These are phyloP conservation scores for Eumaeus atala DNA, from an alignment of 1,140 invertebrate genomes.

Conservation along the genomic window DNA sequence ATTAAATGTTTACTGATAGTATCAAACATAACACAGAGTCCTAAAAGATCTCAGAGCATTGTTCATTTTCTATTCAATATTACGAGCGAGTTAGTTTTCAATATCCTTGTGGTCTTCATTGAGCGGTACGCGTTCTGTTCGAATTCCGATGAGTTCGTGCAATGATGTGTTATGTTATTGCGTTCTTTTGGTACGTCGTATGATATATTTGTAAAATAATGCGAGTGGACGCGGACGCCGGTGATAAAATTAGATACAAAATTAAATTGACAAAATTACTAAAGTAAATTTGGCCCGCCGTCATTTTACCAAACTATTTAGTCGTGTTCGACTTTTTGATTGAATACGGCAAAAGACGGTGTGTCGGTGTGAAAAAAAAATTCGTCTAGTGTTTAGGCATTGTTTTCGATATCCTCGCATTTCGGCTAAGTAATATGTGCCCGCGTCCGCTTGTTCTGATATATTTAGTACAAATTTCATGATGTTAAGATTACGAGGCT, in stretches of 20 bases:
- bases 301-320: constrained; percentile 21
- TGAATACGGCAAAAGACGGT: constrained; percentile 20
- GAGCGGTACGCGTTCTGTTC: constrained; percentile 64
- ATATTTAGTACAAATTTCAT: constrained; percentile 75
- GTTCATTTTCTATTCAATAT: constrained; percentile 56
- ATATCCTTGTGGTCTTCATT: constrained; percentile 73
- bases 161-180: constrained; percentile 43
- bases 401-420: constrained; percentile 71
- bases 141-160: constrained; percentile 47
- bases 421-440: constrained; percentile 66
- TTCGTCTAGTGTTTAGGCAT: constrained; percentile 67
- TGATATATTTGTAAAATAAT: constrained; percentile 66
- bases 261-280: constrained; percentile 65
- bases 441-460: constrained; percentile 63
- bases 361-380: constrained; percentile 36
- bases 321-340: constrained; percentile 14
- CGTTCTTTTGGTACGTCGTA: constrained; percentile 49
- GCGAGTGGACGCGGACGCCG: constrained; percentile 60
- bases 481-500: constrained; percentile 73
- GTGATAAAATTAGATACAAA: constrained; percentile 71
- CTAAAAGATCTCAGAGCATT: constrained; percentile 30
- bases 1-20: constrained; percentile 22
- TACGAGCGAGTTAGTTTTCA: constrained; percentile 47
- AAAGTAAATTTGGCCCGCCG: constrained; percentile 35
- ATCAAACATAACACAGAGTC: constrained; percentile 23